phyloP scores from a whole-genome alignment of 2,113 vertebrate genomes.

The Trogon surrucura region DNA sequence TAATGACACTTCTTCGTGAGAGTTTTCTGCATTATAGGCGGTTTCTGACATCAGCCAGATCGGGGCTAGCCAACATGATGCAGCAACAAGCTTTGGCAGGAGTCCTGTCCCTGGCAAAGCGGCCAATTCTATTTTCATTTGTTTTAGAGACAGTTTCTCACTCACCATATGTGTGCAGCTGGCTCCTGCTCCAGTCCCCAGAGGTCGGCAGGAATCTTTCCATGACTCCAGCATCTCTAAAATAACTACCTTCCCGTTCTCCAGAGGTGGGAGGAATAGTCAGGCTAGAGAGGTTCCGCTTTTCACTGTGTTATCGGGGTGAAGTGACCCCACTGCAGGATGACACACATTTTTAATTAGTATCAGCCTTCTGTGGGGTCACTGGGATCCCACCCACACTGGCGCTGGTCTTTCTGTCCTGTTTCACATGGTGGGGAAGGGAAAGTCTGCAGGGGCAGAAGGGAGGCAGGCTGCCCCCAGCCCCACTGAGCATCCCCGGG shows the following conservation, averaged over 20 bases:
- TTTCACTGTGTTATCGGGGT: fast-evolving
- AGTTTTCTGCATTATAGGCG: constrained; percentile 39
- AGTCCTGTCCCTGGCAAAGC: constrained; percentile 50
- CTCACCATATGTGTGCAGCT: constrained; percentile 45
- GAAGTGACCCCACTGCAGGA: fast-evolving
- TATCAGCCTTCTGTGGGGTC: not conserved
- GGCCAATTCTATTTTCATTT: constrained; percentile 24
- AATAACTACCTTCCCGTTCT: not conserved
- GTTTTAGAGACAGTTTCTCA: constrained; percentile 59
- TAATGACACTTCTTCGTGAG: constrained; percentile 1
- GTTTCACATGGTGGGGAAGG: fast-evolving
- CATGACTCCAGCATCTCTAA: not conserved
- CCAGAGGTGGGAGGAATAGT: not conserved
- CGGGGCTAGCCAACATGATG: constrained; percentile 34
- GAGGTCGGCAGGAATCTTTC: constrained; percentile 20
- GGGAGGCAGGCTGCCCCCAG: not conserved
- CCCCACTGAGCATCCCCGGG: not conserved
- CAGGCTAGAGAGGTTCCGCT: fast-evolving
- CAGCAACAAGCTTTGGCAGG: constrained; percentile 64
- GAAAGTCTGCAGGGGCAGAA: not conserved
- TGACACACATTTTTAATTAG: not conserved
- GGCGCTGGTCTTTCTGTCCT: no score
- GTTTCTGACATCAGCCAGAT: constrained; percentile 50
- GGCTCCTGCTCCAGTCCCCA: not conserved
- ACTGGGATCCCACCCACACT: not conserved